A percentile compares a stretch with the other conserved stretches of the same genome.
phyloP scores from a whole-genome alignment of 2,888 invertebrate species.

The Zygothrica quintamaculata region DNA sequence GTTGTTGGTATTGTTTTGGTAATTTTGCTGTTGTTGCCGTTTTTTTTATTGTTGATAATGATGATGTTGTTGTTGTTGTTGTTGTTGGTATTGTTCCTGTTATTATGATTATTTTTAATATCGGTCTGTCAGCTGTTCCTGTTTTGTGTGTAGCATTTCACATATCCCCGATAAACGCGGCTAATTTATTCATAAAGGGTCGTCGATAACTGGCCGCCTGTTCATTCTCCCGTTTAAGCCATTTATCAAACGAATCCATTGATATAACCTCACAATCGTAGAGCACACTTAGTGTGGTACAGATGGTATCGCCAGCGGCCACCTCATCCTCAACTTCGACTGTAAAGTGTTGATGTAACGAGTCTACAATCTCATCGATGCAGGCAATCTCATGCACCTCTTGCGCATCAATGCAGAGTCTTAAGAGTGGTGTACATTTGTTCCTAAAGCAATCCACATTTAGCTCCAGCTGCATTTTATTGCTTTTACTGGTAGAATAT shows the following conservation, averaged over 20 bases:
- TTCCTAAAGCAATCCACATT: constrained; percentile 69
- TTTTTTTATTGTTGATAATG: too few species aligned
- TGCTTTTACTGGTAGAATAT: constrained; percentile 29
- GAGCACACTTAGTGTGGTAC: constrained; percentile 71
- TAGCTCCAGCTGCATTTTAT: constrained; percentile 48
- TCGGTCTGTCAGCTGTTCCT: not conserved
- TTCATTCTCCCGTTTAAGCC: constrained; percentile 67
- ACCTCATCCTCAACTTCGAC: constrained; percentile 62
- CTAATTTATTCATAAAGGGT: constrained; percentile 48
- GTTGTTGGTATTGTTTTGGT: too few species aligned
- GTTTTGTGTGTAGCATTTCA: constrained; percentile 23
- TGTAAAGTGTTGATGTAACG: constrained; percentile 63
- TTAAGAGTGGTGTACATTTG: constrained; percentile 78
- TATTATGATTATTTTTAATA: too few species aligned
- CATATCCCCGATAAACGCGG: constrained; percentile 56
- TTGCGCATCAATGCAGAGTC: constrained; percentile 78
- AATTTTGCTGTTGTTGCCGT: too few species aligned
- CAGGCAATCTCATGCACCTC: constrained; percentile 78
- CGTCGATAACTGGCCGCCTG: constrained; percentile 43
- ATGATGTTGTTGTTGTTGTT: too few species aligned
- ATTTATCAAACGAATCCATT: constrained; percentile 82
- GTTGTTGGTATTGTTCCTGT: too few species aligned
- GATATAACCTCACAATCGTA: constrained; percentile 81
- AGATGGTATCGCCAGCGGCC: constrained; percentile 74
- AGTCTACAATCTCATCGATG: constrained; percentile 77